Evolutionary conservation across 2,113 vertebrate genomes (phyloP).

Genomic region (Dromas ardeola): DNA sequence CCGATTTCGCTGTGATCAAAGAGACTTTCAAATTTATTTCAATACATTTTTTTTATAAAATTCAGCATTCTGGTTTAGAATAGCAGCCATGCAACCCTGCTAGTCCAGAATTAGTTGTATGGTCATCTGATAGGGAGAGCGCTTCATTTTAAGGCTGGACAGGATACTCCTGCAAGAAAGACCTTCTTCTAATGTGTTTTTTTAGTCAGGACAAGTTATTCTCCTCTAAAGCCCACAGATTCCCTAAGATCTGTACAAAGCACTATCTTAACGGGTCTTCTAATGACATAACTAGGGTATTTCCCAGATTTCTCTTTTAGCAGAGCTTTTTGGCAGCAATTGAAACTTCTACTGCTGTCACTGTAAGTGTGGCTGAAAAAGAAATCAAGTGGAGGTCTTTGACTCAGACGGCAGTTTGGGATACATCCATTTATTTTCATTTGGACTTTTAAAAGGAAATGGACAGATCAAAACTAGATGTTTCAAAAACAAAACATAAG

Average conservation of each 20-base stretch:
- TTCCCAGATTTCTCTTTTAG: not conserved
- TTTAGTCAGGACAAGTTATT: not conserved
- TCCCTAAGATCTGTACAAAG: not conserved
- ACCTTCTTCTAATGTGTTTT: not conserved
- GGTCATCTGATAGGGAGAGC: not conserved
- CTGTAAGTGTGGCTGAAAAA: not conserved
- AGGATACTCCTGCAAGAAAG: not conserved
- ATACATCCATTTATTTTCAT: not conserved
- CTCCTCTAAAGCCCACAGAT: not conserved
- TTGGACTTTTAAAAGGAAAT: slow-evolving; percentile 7
- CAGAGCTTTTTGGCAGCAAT: not conserved
- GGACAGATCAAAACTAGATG: not conserved
- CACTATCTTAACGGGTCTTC: not conserved
- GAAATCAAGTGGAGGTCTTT: not conserved
- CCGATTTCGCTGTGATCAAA: slow-evolving; percentile 7
- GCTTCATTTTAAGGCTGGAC: not conserved
- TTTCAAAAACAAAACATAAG: slow-evolving; percentile 3
- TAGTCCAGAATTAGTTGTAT: not conserved
- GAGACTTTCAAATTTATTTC: not conserved
- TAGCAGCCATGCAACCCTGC: not conserved
- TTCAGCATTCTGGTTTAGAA: slow-evolving; percentile 6
- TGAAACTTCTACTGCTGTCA: not conserved
- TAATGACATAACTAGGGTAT: not conserved
- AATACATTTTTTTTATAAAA: not conserved
- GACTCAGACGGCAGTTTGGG: not conserved